phyloP scores from a whole-genome alignment of 2,113 vertebrate genomes.

The Myotis brandtii region DNA sequence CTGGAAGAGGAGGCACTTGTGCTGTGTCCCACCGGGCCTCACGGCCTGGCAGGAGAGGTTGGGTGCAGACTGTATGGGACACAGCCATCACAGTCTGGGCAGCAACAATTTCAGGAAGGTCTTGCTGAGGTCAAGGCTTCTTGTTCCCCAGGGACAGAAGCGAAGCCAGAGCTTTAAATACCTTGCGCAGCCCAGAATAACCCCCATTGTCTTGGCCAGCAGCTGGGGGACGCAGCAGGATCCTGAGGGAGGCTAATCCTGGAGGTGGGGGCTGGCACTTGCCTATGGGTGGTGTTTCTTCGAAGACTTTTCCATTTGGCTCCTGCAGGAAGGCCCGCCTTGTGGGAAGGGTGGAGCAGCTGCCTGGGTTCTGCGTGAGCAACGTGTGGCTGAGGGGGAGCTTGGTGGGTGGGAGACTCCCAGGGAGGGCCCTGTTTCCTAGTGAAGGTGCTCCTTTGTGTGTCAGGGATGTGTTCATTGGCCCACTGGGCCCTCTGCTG shows the following conservation, averaged over 20 bases:
- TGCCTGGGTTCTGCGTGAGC: slow-evolving; percentile 53
- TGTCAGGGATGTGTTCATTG: not conserved
- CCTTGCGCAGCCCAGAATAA: slow-evolving; percentile 31
- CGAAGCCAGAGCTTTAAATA: slow-evolving; percentile 76
- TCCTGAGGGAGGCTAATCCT: not conserved
- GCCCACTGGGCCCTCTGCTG: not conserved
- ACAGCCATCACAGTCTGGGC: not conserved
- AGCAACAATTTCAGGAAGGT: slow-evolving; percentile 78
- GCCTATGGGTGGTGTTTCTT: slow-evolving; percentile 37
- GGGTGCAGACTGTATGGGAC: not conserved
- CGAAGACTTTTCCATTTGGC: slow-evolving; percentile 50
- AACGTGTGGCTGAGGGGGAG: not conserved
- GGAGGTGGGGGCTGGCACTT: slow-evolving; percentile 28
- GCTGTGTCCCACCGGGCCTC: not conserved
- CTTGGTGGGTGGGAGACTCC: slow-evolving; percentile 33
- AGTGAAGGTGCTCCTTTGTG: slow-evolving; percentile 30
- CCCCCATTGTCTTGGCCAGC: slow-evolving; percentile 68
- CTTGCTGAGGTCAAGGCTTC: slow-evolving; percentile 53
- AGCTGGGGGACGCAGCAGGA: not conserved
- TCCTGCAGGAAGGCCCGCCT: slow-evolving; percentile 30
- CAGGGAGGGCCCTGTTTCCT: not conserved
- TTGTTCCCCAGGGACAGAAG: not conserved
- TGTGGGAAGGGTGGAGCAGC: slow-evolving; percentile 1
- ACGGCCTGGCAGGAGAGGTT: not conserved
- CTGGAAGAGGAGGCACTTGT: not conserved